Evolutionary conservation across 1,140 invertebrate species (phyloP).

Genomic region (Hypothenemus hampei): DNA sequence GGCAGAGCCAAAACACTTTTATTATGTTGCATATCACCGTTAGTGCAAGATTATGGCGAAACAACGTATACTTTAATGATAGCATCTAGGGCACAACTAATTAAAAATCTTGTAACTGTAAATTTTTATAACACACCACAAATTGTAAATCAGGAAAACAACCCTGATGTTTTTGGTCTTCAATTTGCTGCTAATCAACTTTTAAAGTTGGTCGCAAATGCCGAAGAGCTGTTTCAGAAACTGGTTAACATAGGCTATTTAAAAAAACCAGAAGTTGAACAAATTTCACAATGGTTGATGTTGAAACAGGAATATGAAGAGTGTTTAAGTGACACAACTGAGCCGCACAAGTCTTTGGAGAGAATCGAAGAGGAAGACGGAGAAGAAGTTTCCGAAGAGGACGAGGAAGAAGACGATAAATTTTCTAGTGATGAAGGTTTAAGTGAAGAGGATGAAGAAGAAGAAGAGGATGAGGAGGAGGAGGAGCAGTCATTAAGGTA

Average conservation of each 20-base stretch:
- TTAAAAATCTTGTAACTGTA: constrained; percentile 62
- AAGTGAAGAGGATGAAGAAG: constrained; percentile 10
- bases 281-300: constrained; percentile 80
- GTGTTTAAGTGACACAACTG: constrained; percentile 61
- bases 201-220: constrained; percentile 76
- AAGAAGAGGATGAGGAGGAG: background rate
- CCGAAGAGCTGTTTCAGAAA: constrained; percentile 75
- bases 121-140: constrained; percentile 63
- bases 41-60: constrained; percentile 56
- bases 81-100: constrained; percentile 54
- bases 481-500: background rate
- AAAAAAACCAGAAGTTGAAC: constrained; percentile 63
- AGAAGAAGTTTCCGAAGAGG: constrained; percentile 45
- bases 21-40: constrained; percentile 59
- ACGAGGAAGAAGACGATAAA: constrained; percentile 52
- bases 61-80: constrained; percentile 60
- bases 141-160: constrained; percentile 46
- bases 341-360: constrained; percentile 54
- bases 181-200: constrained; percentile 78
- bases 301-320: constrained; percentile 81
- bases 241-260: constrained; percentile 55
- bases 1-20: constrained; percentile 63
- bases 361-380: constrained; percentile 58
- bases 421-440: constrained; percentile 40
- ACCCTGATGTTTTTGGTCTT: constrained; percentile 59